Base-by-base conservation (phyloP, 1,140 invertebrate genomes). In the Megalopta genalis region DNA sequence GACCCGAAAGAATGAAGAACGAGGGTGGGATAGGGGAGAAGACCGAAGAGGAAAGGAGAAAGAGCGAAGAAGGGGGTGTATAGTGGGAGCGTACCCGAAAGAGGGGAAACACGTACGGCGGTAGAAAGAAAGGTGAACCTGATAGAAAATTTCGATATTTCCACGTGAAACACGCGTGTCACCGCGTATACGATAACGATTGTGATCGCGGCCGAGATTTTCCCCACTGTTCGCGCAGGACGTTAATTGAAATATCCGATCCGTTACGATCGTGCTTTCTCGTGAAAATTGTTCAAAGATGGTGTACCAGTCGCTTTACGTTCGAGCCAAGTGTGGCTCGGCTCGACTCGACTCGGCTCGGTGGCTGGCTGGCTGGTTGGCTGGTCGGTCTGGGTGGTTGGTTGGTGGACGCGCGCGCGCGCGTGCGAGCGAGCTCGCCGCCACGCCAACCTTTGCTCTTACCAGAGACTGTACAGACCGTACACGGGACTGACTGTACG, bases 1-100 rank as follows among this genome's bases (percentile, higher is more conserved):
- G 73, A 59, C 57, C 46, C 69, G 64, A 83, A 82, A 78, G 80
- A 77, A 83, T 77, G 82, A 76, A 81, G 77, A 63, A 81, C 68
- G 62, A 62, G 76, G 59, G 60, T 70, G 49, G 32, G 72, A 72
- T 60, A 70, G 57, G 69, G 37, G 46, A 71, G 70, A 52, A 65
- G n/a, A 32, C 65, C 14, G 42, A 57, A 39, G 39, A 54, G 23
- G 32, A 27, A 46, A 12, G 49, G 70, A 52, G 67, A 57, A 62
- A 70, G 52, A 52, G 18, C 21, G n/a, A 60, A 46, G n/a, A 60
- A 46, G 42, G 42, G 67, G 14, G 57, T n/a, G n/a, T n/a, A n/a
- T n/a, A 60, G 54, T 37, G 52, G 69, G 37, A 66, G n/a, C 65
- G n/a, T n/a, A 23, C 52, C 54, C n/a, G n/a, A n/a, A 37, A 60